These are phyloP conservation scores for Sylvietta virens DNA, from an alignment of 2,113 vertebrate species.

Conservation along the genomic window DNA sequence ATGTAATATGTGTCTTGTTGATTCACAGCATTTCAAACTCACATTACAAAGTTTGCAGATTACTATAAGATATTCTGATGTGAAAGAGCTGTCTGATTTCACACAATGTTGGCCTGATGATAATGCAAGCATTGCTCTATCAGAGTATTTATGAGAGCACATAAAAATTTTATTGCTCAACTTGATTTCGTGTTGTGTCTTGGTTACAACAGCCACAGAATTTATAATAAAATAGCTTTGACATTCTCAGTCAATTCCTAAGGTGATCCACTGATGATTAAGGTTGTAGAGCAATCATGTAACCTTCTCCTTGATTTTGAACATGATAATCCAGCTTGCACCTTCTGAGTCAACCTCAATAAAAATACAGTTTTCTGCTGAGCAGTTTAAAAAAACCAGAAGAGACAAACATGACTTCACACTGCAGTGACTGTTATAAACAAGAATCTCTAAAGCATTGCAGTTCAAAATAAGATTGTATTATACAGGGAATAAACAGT, in stretches of 20 bases:
- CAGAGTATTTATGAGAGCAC: slow-evolving; percentile 35
- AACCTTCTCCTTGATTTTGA: slow-evolving; percentile 12
- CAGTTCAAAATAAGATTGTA: slow-evolving; percentile 49
- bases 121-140: slow-evolving; percentile 32
- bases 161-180: slow-evolving; percentile 58
- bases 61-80: slow-evolving; percentile 19
- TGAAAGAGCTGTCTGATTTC: slow-evolving; percentile 51
- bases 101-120: slow-evolving; percentile 21
- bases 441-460: slow-evolving; percentile 61
- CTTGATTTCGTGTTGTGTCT: slow-evolving; percentile 20
- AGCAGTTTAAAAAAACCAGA: neutral
- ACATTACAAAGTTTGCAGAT: slow-evolving; percentile 40
- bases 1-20: neutral
- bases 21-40: slow-evolving; percentile 63
- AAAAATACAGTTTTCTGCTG: slow-evolving; percentile 12
- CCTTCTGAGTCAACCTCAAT: slow-evolving; percentile 4
- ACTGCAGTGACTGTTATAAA: slow-evolving; percentile 66
- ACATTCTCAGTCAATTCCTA: slow-evolving; percentile 1
- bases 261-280: neutral
- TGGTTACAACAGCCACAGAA: slow-evolving; percentile 57
- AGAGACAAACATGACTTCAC: slow-evolving; percentile 46
- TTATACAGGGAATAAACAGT: slow-evolving; percentile 51
- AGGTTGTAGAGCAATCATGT: neutral
- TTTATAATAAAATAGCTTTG: slow-evolving; percentile 16
- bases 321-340: neutral